Evolutionary conservation across 2,113 vertebrate genomes (phyloP).

Genomic region (Pedetes capensis): DNA sequence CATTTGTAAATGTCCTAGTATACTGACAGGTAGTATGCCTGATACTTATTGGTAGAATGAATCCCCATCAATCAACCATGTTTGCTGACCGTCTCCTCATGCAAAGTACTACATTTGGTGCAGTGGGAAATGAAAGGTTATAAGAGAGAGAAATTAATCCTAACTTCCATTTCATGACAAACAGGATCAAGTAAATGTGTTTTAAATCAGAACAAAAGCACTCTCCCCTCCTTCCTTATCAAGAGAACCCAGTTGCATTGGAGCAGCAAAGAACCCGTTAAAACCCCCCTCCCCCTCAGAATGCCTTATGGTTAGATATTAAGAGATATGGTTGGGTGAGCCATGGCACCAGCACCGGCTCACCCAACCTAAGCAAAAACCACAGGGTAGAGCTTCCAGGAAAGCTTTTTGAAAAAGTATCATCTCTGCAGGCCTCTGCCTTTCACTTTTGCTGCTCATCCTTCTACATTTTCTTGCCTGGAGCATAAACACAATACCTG

Average conservation of each 20-base stretch:
- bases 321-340: no score
- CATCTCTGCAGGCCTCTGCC: not conserved
- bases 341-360: not conserved
- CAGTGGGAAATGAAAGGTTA: not conserved
- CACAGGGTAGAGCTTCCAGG: not conserved
- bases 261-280: not conserved
- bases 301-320: not conserved
- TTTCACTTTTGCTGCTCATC: not conserved
- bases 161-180: not conserved
- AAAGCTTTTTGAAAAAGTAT: not conserved
- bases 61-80: not conserved
- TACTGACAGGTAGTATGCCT: not conserved
- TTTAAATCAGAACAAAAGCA: conserved; percentile 7
- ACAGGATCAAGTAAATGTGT: not conserved
- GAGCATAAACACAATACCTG: not conserved
- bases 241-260: not conserved
- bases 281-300: not conserved
- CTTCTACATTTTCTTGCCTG: not conserved
- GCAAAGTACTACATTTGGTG: not conserved
- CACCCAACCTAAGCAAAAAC: not conserved
- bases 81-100: not conserved
- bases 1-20: not conserved
- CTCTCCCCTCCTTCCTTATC: not conserved
- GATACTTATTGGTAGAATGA: not conserved
- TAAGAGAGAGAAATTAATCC: not conserved